A percentile compares a stretch with the other conserved stretches of the same genome.
Conservation (phyloP, 2,113 vertebrate species). For the Diadophis punctatus region DNA sequence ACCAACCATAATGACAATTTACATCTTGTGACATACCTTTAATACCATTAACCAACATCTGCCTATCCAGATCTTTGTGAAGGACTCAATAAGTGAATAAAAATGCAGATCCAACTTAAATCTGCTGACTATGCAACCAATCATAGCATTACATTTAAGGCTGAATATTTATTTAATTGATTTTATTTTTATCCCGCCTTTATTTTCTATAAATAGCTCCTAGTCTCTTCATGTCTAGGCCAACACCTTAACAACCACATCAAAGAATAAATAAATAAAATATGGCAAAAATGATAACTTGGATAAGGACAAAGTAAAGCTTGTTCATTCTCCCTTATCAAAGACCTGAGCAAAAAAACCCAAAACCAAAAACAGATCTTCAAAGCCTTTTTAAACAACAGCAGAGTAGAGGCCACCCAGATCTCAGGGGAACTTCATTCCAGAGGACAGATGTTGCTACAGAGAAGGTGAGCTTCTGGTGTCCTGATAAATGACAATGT, state of each 20-base stretch:
- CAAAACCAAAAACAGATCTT: background rate
- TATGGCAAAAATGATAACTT: background rate
- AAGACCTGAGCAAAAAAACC: background rate
- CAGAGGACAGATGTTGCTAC: background rate
- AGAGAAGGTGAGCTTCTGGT: background rate
- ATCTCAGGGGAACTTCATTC: background rate
- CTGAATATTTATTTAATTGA: background rate
- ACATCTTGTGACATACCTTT: background rate
- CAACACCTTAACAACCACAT: background rate
- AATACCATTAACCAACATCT: background rate
- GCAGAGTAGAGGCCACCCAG: background rate
- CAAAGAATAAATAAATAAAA: background rate
- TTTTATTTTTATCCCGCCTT: background rate
- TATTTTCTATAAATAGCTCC: background rate
- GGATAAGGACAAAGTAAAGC: background rate
- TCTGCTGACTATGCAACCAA: background rate
- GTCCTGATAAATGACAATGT: background rate
- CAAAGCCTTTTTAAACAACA: background rate
- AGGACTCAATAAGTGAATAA: background rate
- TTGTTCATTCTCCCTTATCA: background rate
- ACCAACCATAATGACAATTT: background rate
- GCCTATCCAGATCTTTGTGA: background rate
- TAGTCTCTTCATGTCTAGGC: background rate
- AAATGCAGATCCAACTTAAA: background rate
- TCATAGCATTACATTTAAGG: background rate